Percentiles rank a stretch among this genome's conserved stretches.
Evolutionary conservation across 2,113 vertebrate genomes (phyloP).

Genomic region (Dromiciops gliroides): DNA sequence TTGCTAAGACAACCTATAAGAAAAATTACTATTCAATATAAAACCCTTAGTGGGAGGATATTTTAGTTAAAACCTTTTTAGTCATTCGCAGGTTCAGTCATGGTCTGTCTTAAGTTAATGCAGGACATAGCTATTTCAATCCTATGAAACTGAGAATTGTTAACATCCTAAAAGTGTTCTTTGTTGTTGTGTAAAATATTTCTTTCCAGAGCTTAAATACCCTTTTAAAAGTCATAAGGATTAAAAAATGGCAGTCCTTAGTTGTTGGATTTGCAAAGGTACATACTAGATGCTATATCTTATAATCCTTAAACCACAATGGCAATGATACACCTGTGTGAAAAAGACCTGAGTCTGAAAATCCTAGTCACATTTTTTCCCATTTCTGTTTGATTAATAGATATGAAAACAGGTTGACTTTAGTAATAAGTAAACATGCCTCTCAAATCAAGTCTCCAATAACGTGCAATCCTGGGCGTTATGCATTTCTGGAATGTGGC

Average conservation of each 20-base stretch:
- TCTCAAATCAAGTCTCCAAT: conserved; percentile 5
- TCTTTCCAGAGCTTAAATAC: background rate
- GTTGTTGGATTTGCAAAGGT: background rate
- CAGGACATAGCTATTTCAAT: background rate
- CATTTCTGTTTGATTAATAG: conserved; percentile 10
- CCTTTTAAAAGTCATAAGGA: background rate
- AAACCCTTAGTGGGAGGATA: background rate
- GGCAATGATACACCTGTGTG: fast-evolving
- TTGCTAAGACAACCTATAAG: conserved; percentile 49
- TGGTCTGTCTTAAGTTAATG: background rate
- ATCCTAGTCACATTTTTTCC: background rate
- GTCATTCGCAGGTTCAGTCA: background rate
- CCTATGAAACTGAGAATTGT: background rate
- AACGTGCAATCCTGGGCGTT: background rate
- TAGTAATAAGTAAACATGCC: conserved; percentile 3
- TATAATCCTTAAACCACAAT: background rate
- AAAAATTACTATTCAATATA: conserved; percentile 21
- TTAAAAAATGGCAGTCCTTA: background rate
- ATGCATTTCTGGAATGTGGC: background rate
- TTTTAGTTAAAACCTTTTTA: background rate
- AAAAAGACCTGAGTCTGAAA: background rate
- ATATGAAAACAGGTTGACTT: conserved; percentile 19
- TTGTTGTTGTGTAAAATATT: background rate
- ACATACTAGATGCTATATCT: background rate
- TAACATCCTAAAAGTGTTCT: background rate